These are phyloP conservation scores for Esox lucius DNA, from an alignment of 2,797 vertebrate genomes.

Conservation along the genomic window DNA sequence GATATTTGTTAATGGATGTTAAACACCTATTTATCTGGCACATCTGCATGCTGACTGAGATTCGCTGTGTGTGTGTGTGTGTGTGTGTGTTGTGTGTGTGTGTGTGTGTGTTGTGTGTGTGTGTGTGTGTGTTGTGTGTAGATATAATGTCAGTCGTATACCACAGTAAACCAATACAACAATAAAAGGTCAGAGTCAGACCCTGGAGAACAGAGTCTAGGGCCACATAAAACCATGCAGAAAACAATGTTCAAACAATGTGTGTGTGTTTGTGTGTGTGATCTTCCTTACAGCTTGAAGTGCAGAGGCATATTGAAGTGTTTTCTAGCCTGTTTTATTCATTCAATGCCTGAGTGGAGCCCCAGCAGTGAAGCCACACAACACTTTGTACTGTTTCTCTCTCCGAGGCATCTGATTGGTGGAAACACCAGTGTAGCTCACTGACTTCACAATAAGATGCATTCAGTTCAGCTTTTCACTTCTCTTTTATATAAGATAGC, in stretches of 20 bases:
- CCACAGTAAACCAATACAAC: no score
- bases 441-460: conserved; percentile 17
- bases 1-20: no score
- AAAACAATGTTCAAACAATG: no score
- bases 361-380: no score
- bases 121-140: no score
- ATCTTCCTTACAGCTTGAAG: conserved; percentile 19
- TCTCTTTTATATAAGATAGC: conserved; percentile 10
- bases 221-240: no score
- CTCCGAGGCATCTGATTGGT: conserved; percentile 10
- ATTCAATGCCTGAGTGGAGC: background rate
- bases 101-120: background rate
- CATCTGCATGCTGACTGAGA: no score
- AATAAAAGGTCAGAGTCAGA: no score
- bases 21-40: no score
- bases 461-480: conserved; percentile 32
- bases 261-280: background rate
- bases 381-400: background rate
- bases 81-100: background rate
- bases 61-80: background rate
- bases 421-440: conserved; percentile 17
- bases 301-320: background rate
- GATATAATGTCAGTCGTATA: no score
- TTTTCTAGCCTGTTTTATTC: no score
- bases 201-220: no score